Base-by-base conservation (phyloP, 2,113 vertebrate genomes). In the Erythrocebus patas region DNA sequence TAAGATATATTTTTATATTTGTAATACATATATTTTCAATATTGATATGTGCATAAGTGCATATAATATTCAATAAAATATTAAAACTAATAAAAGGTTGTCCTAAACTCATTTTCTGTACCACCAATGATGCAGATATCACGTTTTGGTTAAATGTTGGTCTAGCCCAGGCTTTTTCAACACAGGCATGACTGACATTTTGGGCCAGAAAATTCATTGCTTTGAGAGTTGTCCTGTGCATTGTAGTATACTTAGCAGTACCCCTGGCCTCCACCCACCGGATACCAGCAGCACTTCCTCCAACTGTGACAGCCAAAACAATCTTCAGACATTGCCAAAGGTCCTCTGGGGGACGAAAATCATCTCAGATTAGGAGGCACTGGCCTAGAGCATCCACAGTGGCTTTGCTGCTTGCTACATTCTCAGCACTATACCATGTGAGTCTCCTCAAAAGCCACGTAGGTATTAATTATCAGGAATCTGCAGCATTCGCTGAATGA, bases 381-480 rank as follows among this genome's bases (percentile, higher is more conserved):
- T 64, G 90, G 27, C 57, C 52, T 18, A 0, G 14, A 70, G 17
- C 5, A 59, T 5, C 8, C 52, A 85, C 5, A 5, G 3, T 3
- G 22, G 16, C 40, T 89, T 57, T 30, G 48, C 25, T 48, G 0
- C 7, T 5, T 32, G 38, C 48, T 6, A 10, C 18, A 5, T 38
- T 64, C 45, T 81, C 59, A 75, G 48, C 11, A 4, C 1, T 48
- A 43, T 6, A 6, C 22, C 59, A 10, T 0, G 0, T 13, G 20
- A 68, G 3, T 38, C 35, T 75, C 48, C 45, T 91, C 76, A 50
- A 66, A 68, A 45, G 50, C 87, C 80, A 64, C 20, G 3, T 25
- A 1, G 2, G 61, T 12, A 8, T 5, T 8, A 55, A 48, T 4
- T 1, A 1, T 5, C 2, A 38, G 61, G n/a, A 68, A 30, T 70